Percentiles rank a stretch among this genome's conserved stretches.
Conservation (phyloP, 1,140 invertebrate species). For the Drosophila sulfurigaster region DNA sequence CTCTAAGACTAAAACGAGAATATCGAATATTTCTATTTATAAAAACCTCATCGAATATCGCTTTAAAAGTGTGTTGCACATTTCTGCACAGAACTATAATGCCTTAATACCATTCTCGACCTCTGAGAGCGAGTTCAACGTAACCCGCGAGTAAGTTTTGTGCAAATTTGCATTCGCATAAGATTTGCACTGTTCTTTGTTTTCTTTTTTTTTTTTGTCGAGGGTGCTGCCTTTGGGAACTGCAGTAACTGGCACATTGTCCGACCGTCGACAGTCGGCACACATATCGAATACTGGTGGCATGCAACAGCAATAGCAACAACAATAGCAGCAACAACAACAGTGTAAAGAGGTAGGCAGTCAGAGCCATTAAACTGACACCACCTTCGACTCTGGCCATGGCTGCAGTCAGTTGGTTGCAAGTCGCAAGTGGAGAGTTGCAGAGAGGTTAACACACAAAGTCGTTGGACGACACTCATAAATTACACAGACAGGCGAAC, state of each 20-base stretch:
- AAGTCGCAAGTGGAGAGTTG: constrained; percentile 2
- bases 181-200: constrained; percentile 38
- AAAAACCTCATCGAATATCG: too few species aligned
- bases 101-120: constrained; percentile 3
- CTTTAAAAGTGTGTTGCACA: too few species aligned
- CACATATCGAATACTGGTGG: constrained; percentile 40
- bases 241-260: constrained; percentile 59
- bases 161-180: constrained; percentile 59
- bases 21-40: too few species aligned
- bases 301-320: constrained; percentile 62
- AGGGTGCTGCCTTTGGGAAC: not conserved
- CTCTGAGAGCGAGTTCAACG: constrained; percentile 43
- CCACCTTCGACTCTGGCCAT: constrained; percentile 25
- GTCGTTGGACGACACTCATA: constrained; percentile 44
- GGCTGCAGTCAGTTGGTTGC: constrained; percentile 31
- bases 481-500: constrained; percentile 42
- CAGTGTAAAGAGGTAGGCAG: constrained; percentile 11
- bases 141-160: constrained; percentile 26
- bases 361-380: constrained; percentile 26
- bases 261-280: constrained; percentile 46
- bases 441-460: constrained; percentile 16
- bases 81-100: too few species aligned
- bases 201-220: not conserved
- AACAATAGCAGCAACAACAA: too few species aligned
- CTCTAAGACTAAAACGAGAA: too few species aligned